Percentiles rank a stretch among this genome's conserved stretches.
phyloP scores from a whole-genome alignment of 2,797 vertebrate species.

The Mormyrops boulengeri region DNA sequence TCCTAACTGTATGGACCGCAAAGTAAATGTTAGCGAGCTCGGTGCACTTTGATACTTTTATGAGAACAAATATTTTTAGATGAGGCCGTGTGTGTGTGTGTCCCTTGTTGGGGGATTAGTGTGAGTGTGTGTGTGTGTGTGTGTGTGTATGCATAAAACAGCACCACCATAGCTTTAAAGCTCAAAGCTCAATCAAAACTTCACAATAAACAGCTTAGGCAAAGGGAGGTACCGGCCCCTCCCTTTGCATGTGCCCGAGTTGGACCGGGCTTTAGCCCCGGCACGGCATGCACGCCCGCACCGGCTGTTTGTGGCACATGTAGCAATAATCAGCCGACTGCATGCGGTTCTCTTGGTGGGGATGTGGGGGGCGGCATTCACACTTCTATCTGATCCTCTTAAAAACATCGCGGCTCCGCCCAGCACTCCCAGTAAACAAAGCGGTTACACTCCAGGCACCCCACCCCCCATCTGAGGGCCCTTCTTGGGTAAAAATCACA shows the following conservation, averaged over 20 bases:
- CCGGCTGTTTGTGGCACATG: background rate
- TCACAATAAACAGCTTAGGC: background rate
- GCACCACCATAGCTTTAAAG: background rate
- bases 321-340: background rate
- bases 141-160: background rate
- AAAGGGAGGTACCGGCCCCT: background rate
- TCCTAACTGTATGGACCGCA: background rate
- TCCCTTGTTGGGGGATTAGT: too few relatives aligned
- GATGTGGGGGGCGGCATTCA: background rate
- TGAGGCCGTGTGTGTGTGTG: background rate
- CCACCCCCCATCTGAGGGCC: background rate
- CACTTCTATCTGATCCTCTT: background rate
- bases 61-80: background rate
- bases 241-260: background rate
- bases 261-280: background rate
- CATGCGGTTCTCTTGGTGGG: background rate
- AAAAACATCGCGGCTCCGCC: background rate
- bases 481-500: background rate
- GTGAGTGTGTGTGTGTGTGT: background rate
- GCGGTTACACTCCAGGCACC: slow-evolving; percentile 9
- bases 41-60: background rate
- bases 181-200: background rate
- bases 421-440: background rate
- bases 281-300: background rate
- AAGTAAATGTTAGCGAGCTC: background rate